These are phyloP conservation scores for Arion vulgaris DNA, from an alignment of 1,140 invertebrate genomes.

Conservation along the genomic window DNA sequence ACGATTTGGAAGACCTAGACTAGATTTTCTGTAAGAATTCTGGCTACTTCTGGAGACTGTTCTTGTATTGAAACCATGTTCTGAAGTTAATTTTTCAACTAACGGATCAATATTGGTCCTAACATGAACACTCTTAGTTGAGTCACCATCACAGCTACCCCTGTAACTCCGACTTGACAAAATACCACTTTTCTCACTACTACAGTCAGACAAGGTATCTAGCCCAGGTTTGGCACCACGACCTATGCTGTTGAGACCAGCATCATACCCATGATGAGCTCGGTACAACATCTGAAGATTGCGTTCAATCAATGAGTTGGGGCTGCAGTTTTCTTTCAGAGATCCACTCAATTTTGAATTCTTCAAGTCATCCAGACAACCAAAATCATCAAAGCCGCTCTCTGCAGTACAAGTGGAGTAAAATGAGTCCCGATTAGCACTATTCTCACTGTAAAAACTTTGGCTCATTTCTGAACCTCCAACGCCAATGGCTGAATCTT, in stretches of 20 bases:
- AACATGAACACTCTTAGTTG: background rate
- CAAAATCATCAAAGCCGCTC: slow-evolving; percentile 47
- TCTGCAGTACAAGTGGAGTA: slow-evolving; percentile 50
- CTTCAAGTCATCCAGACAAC: slow-evolving; percentile 19
- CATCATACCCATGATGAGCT: slow-evolving; percentile 24
- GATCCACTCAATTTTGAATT: slow-evolving; percentile 43
- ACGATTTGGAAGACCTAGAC: slow-evolving; percentile 4
- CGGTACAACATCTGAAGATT: slow-evolving; percentile 39
- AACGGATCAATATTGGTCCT: slow-evolving; percentile 34
- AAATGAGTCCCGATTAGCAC: slow-evolving; percentile 47
- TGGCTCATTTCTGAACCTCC: slow-evolving; percentile 38
- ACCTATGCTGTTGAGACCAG: slow-evolving; percentile 30
- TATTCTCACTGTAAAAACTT: slow-evolving; percentile 40
- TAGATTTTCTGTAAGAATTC: slow-evolving; percentile 12
- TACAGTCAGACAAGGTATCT: slow-evolving; percentile 24
- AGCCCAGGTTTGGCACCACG: slow-evolving; percentile 14
- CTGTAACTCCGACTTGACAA: slow-evolving; percentile 26
- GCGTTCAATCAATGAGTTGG: slow-evolving; percentile 53
- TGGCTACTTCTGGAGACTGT: slow-evolving; percentile 10
- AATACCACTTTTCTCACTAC: slow-evolving; percentile 29
- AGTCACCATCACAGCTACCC: slow-evolving; percentile 27
- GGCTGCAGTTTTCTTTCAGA: slow-evolving; percentile 54
- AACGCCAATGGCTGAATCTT: slow-evolving; percentile 35
- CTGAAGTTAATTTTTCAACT: slow-evolving; percentile 16
- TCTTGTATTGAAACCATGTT: background rate